A percentile compares a stretch with the other conserved stretches of the same genome.
phyloP scores from a whole-genome alignment of 1,140 invertebrate genomes.

The Polypedilum pembai region DNA sequence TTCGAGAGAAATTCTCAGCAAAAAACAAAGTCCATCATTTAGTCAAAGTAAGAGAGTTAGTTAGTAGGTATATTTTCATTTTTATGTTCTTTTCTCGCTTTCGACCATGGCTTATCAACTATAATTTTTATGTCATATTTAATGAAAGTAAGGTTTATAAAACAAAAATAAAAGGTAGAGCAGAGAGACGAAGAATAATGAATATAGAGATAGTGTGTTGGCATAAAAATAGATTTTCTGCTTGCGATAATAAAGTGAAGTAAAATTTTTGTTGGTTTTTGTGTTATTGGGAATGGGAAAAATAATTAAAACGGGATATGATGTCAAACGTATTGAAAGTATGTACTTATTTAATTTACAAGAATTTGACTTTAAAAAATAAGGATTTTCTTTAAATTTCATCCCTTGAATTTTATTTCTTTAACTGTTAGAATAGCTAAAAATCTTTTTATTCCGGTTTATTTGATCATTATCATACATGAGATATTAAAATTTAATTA shows the following conservation, averaged over 20 bases:
- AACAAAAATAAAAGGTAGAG: not conserved
- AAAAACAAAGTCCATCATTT: not conserved
- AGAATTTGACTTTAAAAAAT: no score
- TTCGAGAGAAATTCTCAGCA: constrained; percentile 9
- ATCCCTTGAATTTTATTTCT: no score
- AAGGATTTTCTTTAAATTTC: no score
- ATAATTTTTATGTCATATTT: constrained; percentile 23
- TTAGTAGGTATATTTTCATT: not conserved
- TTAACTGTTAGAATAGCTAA: no score
- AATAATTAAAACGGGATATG: no score
- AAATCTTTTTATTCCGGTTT: no score
- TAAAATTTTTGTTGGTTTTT: not conserved
- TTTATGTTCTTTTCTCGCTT: not conserved
- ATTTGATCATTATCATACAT: no score
- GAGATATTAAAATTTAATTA: no score
- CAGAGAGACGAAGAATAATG: not conserved
- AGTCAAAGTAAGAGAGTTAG: not conserved
- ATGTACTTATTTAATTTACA: no score
- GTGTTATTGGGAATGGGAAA: not conserved
- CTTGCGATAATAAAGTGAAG: not conserved
- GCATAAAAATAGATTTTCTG: constrained; percentile 24
- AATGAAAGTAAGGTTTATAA: constrained; percentile 25
- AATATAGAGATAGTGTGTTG: not conserved
- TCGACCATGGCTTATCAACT: constrained; percentile 1
- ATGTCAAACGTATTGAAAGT: no score